phyloP scores from a whole-genome alignment of 1,140 invertebrate genomes.

The Drosophila elegans region DNA sequence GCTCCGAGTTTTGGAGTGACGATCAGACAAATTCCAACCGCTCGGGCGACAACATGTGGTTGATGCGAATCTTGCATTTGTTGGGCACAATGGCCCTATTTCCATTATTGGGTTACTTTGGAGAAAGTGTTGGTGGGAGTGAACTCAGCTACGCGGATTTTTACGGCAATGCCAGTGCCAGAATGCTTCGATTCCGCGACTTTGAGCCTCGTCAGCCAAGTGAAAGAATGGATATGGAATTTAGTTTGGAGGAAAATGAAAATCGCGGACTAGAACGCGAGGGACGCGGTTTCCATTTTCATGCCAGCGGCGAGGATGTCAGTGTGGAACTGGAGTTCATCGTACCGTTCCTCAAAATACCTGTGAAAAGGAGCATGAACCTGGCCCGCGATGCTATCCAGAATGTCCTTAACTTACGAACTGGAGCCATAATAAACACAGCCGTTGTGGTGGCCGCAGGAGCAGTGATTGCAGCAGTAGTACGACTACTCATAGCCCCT shows the following conservation, averaged over 20 bases:
- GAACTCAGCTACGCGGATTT: constrained; percentile 35
- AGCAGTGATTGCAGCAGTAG: constrained; percentile 64
- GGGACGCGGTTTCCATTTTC: constrained; percentile 71
- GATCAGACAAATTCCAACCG: constrained; percentile 42
- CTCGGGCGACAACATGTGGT: constrained; percentile 51
- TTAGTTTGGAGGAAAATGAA: neutral
- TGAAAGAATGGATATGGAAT: neutral
- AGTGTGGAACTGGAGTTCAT: constrained; percentile 79
- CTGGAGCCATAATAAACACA: constrained; percentile 58
- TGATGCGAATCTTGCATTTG: constrained; percentile 32
- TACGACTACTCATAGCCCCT: constrained; percentile 62
- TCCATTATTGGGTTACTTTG: constrained; percentile 21
- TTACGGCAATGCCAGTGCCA: constrained; percentile 47
- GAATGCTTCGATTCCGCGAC: constrained; percentile 65
- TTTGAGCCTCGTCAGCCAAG: constrained; percentile 65
- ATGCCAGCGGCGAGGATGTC: constrained; percentile 67
- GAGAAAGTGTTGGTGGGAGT: constrained; percentile 23
- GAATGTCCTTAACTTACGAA: constrained; percentile 59
- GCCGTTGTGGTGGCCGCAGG: constrained; percentile 66
- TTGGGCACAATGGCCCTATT: constrained; percentile 25
- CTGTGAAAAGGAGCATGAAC: constrained; percentile 60
- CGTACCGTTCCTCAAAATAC: constrained; percentile 63
- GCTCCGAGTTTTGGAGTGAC: neutral
- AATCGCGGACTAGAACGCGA: constrained; percentile 28
- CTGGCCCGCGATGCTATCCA: constrained; percentile 59